Percentiles rank a stretch among this genome's conserved stretches.
These are phyloP conservation scores for Tenualosa thibaudeaui DNA, from an alignment of 2,797 vertebrate genomes.

Conservation along the genomic window DNA sequence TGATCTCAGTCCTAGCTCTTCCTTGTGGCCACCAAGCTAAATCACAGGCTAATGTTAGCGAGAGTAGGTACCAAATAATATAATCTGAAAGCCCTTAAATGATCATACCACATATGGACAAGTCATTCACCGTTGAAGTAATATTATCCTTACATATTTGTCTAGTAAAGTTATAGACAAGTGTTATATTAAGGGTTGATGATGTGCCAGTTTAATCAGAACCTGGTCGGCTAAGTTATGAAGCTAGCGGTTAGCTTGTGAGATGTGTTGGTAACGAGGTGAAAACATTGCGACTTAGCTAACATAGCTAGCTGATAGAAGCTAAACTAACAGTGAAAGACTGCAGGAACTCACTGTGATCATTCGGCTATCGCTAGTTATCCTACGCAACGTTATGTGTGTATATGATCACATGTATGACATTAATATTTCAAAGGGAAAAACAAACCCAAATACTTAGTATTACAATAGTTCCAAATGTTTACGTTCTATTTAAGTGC, in stretches of 20 bases:
- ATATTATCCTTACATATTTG: background rate
- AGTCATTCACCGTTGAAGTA: background rate
- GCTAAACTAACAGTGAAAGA: background rate
- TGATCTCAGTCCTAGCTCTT: conserved; percentile 11
- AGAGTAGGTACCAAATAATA: background rate
- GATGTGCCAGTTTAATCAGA: background rate
- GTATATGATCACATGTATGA: background rate
- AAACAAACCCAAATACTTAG: background rate
- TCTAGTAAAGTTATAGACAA: background rate
- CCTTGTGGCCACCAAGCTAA: conserved; percentile 21
- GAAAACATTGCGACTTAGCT: background rate
- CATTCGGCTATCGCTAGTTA: background rate
- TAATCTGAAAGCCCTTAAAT: background rate
- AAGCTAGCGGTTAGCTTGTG: conserved; percentile 13
- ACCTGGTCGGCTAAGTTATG: conserved; percentile 1
- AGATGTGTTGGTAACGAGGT: background rate
- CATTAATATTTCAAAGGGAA: background rate
- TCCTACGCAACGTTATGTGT: background rate
- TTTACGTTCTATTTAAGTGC: background rate
- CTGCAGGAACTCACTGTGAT: background rate
- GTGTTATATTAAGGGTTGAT: background rate
- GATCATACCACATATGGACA: background rate
- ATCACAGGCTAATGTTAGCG: conserved; percentile 1
- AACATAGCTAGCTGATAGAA: background rate
- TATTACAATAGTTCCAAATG: background rate